Conservation (phyloP, 1,140 invertebrate species). For the Drosophila bocqueti region DNA sequence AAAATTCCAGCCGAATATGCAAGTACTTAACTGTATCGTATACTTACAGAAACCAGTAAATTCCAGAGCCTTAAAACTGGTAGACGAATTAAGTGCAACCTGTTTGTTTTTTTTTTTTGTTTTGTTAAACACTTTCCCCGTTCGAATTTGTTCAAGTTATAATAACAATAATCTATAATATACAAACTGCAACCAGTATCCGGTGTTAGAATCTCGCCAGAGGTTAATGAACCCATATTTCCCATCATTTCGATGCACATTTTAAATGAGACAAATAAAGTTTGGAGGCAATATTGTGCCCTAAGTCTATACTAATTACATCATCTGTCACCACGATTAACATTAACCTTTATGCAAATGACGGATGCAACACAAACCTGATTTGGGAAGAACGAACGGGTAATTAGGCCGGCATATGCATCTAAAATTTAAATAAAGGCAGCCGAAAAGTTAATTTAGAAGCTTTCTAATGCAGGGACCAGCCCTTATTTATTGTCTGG, state of each 20-base stretch:
- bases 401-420: background rate
- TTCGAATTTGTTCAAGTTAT: constrained; percentile 1
- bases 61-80: constrained; percentile 3
- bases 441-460: constrained; percentile 14
- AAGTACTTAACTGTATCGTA: background rate
- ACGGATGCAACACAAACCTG: constrained; percentile 21
- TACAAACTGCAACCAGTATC: constrained; percentile 16
- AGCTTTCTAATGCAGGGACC: constrained; percentile 23
- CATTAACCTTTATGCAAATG: constrained; percentile 26
- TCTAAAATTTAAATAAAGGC: constrained; percentile 27
- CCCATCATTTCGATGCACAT: constrained; percentile 1
- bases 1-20: background rate
- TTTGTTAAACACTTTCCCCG: constrained; percentile 4
- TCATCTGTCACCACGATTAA: constrained; percentile 3
- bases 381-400: background rate
- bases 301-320: constrained; percentile 20
- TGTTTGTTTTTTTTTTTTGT: background rate
- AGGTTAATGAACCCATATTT: constrained; percentile 23
- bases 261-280: constrained; percentile 3
- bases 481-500: constrained; percentile 24
- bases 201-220: constrained; percentile 1
- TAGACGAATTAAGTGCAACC: constrained; percentile 24
- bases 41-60: constrained; percentile 16
- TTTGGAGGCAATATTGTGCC: background rate
- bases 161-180: constrained; percentile 2